These are phyloP conservation scores for Bettongia penicillata DNA, from an alignment of 2,113 vertebrate species.

Conservation along the genomic window DNA sequence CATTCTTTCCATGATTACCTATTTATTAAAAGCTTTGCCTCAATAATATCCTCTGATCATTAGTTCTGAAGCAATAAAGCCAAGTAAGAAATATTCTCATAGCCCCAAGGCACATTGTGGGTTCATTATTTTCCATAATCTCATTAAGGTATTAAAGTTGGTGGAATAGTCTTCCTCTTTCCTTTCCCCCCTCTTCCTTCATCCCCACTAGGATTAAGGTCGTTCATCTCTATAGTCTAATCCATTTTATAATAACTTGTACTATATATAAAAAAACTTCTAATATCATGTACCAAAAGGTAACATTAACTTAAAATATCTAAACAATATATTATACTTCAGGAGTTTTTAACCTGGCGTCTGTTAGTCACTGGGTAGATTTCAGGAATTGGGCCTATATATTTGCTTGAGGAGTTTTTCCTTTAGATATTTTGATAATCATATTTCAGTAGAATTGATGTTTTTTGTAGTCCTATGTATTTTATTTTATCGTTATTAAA, in stretches of 20 bases:
- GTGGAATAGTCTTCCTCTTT: constrained; percentile 36
- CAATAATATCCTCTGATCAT: constrained; percentile 37
- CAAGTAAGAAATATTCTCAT: constrained; percentile 44
- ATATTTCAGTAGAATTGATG: neutral
- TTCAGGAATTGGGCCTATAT: neutral
- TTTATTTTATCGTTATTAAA: neutral
- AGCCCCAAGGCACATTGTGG: constrained; percentile 18
- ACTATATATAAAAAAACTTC: constrained; percentile 9
- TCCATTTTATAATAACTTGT: constrained; percentile 43
- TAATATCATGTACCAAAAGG: neutral
- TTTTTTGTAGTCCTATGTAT: neutral
- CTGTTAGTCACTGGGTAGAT: neutral
- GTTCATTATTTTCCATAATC: constrained; percentile 55
- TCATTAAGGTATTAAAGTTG: constrained; percentile 50
- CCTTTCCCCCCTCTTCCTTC: constrained; percentile 10
- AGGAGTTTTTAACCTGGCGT: neutral
- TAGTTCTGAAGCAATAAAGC: constrained; percentile 34
- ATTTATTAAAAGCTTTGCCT: constrained; percentile 28
- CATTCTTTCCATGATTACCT: neutral
- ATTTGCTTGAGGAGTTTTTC: neutral
- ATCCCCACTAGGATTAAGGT: constrained; percentile 32
- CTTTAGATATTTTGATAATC: neutral
- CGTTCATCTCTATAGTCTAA: constrained; percentile 45
- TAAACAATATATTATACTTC: neutral
- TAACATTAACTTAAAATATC: neutral